phyloP scores from a whole-genome alignment of 1,140 invertebrate species.

The Polyergus mexicanus region DNA sequence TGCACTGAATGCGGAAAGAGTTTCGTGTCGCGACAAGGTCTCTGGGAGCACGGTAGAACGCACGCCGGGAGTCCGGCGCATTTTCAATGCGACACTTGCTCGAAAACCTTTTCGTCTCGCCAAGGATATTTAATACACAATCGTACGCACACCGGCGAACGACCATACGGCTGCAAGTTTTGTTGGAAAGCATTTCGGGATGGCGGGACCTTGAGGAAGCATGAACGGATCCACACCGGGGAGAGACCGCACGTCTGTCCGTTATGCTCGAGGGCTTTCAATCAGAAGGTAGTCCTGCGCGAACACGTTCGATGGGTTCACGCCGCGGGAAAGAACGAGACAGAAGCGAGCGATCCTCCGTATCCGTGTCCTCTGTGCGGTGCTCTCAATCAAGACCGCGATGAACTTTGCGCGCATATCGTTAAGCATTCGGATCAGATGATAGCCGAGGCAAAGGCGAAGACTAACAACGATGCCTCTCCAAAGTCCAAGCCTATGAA shows the following conservation, averaged over 20 bases:
- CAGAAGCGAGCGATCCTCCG: constrained; percentile 77
- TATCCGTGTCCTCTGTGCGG: constrained; percentile 85
- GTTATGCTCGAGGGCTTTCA: constrained; percentile 88
- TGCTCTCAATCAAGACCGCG: constrained; percentile 83
- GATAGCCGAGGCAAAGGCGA: constrained; percentile 85
- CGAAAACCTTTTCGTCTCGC: constrained; percentile 86
- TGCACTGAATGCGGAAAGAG: constrained; percentile 86
- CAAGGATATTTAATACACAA: constrained; percentile 91
- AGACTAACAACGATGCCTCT: constrained; percentile 75
- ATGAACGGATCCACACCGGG: constrained; percentile 89
- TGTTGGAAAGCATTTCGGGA: constrained; percentile 93
- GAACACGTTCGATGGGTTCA: constrained; percentile 87
- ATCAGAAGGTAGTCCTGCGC: constrained; percentile 87
- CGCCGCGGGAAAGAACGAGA: constrained; percentile 83
- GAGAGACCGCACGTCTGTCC: constrained; percentile 90
- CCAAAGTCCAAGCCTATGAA: constrained; percentile 79
- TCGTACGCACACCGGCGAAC: constrained; percentile 88
- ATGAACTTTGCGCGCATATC: constrained; percentile 87
- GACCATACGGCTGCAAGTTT: constrained; percentile 91
- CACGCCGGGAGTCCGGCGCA: constrained; percentile 85
- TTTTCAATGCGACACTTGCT: constrained; percentile 88
- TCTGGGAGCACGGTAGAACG: constrained; percentile 86
- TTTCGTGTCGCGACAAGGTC: constrained; percentile 85
- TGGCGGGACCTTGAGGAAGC: constrained; percentile 88
- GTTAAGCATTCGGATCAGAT: constrained; percentile 87